Base-by-base conservation (phyloP, 2,888 invertebrate genomes). In the Archips crataeganus region DNA sequence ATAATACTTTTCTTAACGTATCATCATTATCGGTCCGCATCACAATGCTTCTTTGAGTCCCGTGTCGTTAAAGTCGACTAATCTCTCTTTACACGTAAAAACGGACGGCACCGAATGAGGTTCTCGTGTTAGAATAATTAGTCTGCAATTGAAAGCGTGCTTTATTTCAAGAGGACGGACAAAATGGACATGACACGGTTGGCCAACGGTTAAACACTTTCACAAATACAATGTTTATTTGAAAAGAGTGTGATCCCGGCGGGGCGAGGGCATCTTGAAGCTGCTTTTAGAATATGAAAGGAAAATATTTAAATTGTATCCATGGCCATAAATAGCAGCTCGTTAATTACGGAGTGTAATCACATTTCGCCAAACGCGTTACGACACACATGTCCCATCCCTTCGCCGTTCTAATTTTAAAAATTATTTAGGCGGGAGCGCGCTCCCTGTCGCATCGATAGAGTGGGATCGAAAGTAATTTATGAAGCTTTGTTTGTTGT, bases 361-460 rank as follows among this genome's bases (percentile, higher is more conserved):
- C 94, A 92, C 94, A 94, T 94, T 94, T 94, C 94, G 94, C 94
- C 94, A 94, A 93, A 93, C 87, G 88, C 92, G 92, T 94, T 93
- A 92, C 92, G 87, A 90, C 91, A 92, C 93, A 94, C 89, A 92
- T 94, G 94, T 92, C 93, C 90, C 93, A 94, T 94, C 94, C 94
- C 94, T 94, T 94, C 91, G 93, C 92, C 78, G 91, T 93, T 94
- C 94, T 93, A 94, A 84, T 92, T 92, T 91, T 93, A 93, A 92
- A 92, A 90, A 90, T 89, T 91, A 91, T 91, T 90, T 90, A 90
- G 87, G 87, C 90, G 90, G 91, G 90, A 89, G 90, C 81, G 88
- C 90, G 91, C 86, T 91, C 90, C 90, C 87, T 86, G 87, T 89
- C 89, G 61, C 70, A 54, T 85, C 87, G 83, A 90, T 91, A 86